Percentiles rank a stretch among this genome's conserved stretches.
phyloP scores from a whole-genome alignment of 2,113 vertebrate genomes.

The Puffinus mauretanicus region DNA sequence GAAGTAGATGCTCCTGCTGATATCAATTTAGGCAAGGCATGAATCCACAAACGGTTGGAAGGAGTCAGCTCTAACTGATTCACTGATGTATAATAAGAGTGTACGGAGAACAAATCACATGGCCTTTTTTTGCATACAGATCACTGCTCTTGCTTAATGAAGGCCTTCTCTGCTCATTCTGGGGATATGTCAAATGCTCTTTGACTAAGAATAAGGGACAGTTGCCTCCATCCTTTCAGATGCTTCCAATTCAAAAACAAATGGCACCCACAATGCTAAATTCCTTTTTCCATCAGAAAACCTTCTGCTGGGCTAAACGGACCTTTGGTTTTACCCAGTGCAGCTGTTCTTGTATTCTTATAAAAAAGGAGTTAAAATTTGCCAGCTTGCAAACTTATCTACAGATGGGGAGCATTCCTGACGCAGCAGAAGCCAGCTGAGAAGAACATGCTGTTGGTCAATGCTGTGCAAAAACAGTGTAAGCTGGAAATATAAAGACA shows the following conservation, averaged over 20 bases:
- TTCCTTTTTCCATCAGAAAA: neutral
- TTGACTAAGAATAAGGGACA: neutral
- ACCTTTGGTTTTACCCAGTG: neutral
- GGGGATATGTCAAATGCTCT: neutral
- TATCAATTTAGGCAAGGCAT: slow-evolving; percentile 61
- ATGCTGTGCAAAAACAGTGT: neutral
- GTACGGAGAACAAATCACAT: neutral
- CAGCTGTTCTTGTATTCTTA: neutral
- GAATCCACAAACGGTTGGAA: neutral
- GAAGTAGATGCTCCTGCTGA: slow-evolving; percentile 60
- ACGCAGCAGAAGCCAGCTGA: neutral
- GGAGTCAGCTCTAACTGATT: neutral
- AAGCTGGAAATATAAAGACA: neutral
- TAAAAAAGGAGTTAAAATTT: neutral
- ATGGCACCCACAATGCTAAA: neutral
- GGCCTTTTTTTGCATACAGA: neutral
- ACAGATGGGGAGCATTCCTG: neutral
- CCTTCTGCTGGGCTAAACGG: neutral
- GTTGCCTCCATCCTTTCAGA: neutral
- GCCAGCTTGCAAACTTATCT: neutral
- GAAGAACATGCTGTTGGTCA: neutral
- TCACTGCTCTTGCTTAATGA: neutral
- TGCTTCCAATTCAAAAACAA: neutral
- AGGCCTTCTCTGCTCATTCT: neutral
- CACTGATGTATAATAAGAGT: neutral